These are phyloP conservation scores for Leucania comma DNA, from an alignment of 2,888 invertebrate species.

Conservation along the genomic window DNA sequence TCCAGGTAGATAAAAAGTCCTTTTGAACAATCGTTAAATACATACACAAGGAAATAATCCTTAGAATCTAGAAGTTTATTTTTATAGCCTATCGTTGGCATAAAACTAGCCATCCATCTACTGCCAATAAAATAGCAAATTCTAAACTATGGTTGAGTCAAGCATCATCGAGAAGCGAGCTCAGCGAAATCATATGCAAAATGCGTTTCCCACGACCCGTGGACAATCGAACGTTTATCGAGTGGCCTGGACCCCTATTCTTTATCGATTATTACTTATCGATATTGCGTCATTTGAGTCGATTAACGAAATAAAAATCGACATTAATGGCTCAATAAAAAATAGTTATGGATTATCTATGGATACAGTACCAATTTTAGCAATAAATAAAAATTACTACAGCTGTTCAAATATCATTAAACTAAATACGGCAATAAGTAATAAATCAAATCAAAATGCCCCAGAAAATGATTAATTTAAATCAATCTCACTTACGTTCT, in stretches of 20 bases:
- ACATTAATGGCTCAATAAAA: conserved; percentile 16
- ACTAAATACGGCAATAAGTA: conserved; percentile 38
- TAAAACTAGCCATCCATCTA: conserved; percentile 49
- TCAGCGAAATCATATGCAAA: conserved; percentile 83
- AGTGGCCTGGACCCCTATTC: conserved; percentile 70
- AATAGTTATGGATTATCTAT: background rate
- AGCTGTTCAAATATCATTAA: conserved; percentile 56
- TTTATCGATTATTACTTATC: conserved; percentile 62
- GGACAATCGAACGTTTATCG: conserved; percentile 82
- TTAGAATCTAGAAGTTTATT: conserved; percentile 37
- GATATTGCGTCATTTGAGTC: conserved; percentile 52
- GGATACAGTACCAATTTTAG: background rate
- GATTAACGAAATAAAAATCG: conserved; percentile 31
- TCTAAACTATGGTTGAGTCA: conserved; percentile 56
- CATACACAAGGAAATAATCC: conserved; percentile 26
- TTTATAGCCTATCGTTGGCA: conserved; percentile 56
- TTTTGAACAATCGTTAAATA: conserved; percentile 12
- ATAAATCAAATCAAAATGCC: conserved; percentile 61
- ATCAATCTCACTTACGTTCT: conserved; percentile 54
- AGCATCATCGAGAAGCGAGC: conserved; percentile 59
- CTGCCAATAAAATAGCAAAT: conserved; percentile 62
- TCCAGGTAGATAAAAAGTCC: background rate
- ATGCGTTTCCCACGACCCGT: conserved; percentile 80
- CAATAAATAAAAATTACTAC: conserved; percentile 19
- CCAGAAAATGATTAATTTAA: conserved; percentile 63